Percentiles rank a stretch among this genome's conserved stretches.
phyloP scores from a whole-genome alignment of 2,888 invertebrate species.

The Phymatocera aterrima region DNA sequence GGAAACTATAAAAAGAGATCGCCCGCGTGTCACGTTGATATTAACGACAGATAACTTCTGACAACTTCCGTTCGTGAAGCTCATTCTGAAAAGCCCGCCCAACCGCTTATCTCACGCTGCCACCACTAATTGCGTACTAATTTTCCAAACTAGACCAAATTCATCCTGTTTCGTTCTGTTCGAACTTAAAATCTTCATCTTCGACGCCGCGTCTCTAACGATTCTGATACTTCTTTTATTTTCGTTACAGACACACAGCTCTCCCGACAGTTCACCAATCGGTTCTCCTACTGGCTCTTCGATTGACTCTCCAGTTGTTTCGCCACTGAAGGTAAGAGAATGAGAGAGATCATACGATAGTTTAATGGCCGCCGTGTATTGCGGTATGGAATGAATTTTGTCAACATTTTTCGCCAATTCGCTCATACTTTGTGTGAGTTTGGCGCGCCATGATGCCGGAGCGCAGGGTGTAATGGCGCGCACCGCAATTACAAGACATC shows the following conservation, averaged over 20 bases:
- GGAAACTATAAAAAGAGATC: constrained; percentile 35
- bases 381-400: neutral
- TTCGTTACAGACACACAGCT: constrained; percentile 24
- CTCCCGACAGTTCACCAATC: constrained; percentile 33
- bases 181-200: no score
- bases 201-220: neutral
- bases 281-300: constrained; percentile 26
- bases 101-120: neutral
- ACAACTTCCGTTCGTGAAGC: constrained; percentile 36
- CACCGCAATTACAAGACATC: constrained; percentile 29
- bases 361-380: neutral
- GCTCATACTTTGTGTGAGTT: neutral
- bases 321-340: constrained; percentile 22
- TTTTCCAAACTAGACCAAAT: neutral
- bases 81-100: neutral
- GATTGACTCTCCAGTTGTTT: neutral
- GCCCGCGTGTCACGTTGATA: constrained; percentile 19
- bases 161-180: no score
- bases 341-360: neutral
- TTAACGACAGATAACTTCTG: constrained; percentile 28
- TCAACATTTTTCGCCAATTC: neutral
- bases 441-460: neutral
- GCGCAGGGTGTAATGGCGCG: constrained; percentile 10
- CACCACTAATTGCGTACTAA: neutral
- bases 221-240: constrained; percentile 15